These are phyloP conservation scores for Nicator chloris DNA, from an alignment of 2,113 vertebrate species.

Conservation along the genomic window DNA sequence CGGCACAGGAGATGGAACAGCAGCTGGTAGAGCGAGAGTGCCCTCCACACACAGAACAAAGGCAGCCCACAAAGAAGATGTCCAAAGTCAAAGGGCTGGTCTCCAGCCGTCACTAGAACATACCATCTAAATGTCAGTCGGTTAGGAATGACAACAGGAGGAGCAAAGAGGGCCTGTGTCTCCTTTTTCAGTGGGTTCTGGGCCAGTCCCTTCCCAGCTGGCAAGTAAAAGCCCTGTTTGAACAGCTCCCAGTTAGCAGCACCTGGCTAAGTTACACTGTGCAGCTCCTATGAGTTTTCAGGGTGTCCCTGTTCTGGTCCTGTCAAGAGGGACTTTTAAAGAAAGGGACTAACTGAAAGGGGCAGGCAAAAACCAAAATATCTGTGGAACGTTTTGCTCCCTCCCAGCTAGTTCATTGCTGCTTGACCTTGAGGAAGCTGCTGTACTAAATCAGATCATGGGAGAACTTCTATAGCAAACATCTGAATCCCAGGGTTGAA, in stretches of 20 bases:
- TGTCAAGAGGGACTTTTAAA: neutral
- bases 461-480: neutral
- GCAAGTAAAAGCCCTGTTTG: conserved; percentile 16
- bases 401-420: conserved; percentile 42
- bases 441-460: neutral
- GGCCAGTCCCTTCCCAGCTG: conserved; percentile 49
- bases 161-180: conserved; percentile 45
- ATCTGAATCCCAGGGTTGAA: conserved; percentile 27
- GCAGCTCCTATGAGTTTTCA: neutral
- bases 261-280: conserved; percentile 51
- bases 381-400: conserved; percentile 19
- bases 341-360: neutral
- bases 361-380: neutral
- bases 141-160: conserved; percentile 50
- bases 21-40: conserved; percentile 77
- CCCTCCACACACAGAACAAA: conserved; percentile 75
- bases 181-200: conserved; percentile 70
- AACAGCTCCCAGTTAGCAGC: conserved; percentile 21
- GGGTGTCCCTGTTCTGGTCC: conserved; percentile 15
- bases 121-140: conserved; percentile 60
- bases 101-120: conserved; percentile 81
- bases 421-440: conserved; percentile 41
- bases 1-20: conserved; percentile 77
- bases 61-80: conserved; percentile 83
- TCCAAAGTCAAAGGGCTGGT: conserved; percentile 86